Percentiles rank a stretch among this genome's conserved stretches.
Evolutionary conservation across 2,888 invertebrate genomes (phyloP).

Genomic region (Therioaphis trifolii): DNA sequence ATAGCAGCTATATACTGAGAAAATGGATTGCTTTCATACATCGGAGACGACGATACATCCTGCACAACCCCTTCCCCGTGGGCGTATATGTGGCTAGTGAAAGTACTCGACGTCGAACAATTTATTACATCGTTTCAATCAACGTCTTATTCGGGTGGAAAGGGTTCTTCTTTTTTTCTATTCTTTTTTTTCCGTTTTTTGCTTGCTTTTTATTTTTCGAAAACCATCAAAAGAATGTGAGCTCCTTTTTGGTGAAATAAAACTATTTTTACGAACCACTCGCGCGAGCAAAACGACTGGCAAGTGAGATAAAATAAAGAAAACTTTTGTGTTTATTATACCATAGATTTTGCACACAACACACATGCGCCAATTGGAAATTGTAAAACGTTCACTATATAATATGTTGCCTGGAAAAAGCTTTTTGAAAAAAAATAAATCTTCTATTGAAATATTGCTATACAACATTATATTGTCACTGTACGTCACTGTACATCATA

Average conservation of each 20-base stretch:
- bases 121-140: constrained; percentile 57
- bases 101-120: constrained; percentile 34
- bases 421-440: no score
- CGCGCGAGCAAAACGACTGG: no score
- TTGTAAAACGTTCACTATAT: no score
- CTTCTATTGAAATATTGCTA: no score
- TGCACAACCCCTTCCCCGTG: not conserved
- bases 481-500: no score
- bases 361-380: no score
- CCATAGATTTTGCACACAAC: no score
- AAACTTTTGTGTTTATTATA: no score
- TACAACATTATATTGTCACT: no score
- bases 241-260: no score
- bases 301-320: no score
- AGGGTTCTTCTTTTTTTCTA: not conserved
- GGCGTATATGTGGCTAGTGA: not conserved
- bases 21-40: constrained; percentile 55
- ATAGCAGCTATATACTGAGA: not conserved
- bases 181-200: constrained; percentile 9
- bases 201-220: not conserved
- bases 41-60: not conserved
- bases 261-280: not conserved
- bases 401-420: no score
- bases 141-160: constrained; percentile 20
- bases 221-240: not conserved